Evolutionary conservation across 2,113 vertebrate genomes (phyloP).

Genomic region (Myrmophylax atrothorax): DNA sequence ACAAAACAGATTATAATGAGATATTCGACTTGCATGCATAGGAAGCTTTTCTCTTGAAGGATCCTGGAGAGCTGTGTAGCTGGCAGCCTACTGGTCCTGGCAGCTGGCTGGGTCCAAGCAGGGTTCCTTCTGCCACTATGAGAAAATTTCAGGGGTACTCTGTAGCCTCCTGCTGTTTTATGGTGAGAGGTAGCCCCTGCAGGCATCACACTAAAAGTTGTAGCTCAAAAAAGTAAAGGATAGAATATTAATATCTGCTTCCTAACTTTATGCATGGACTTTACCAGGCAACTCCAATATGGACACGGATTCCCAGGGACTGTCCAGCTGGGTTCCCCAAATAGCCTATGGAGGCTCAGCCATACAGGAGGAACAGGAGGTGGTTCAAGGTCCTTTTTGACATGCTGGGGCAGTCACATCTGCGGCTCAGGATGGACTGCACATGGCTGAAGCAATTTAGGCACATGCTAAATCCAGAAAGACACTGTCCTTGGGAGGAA

Average conservation of each 20-base stretch:
- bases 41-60: not conserved
- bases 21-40: not conserved
- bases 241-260: not conserved
- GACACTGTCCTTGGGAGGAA: not conserved
- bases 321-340: not conserved
- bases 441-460: not conserved
- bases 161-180: not conserved
- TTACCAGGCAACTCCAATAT: not conserved
- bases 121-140: not conserved
- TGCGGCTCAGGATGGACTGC: not conserved
- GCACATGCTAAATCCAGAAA: not conserved
- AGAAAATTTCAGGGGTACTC: conserved; percentile 13
- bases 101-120: not conserved
- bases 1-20: not conserved
- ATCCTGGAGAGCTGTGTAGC: not conserved
- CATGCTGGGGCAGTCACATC: not conserved
- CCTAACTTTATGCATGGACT: not conserved
- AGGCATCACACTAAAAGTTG: not conserved
- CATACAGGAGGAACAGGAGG: not conserved
- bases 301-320: not conserved
- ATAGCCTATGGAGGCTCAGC: not conserved
- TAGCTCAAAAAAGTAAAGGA: conserved; percentile 1
- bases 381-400: not conserved
- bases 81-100: not conserved
- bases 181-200: not conserved